phyloP scores from a whole-genome alignment of 1,140 invertebrate species.

The Drosophila arawakana region DNA sequence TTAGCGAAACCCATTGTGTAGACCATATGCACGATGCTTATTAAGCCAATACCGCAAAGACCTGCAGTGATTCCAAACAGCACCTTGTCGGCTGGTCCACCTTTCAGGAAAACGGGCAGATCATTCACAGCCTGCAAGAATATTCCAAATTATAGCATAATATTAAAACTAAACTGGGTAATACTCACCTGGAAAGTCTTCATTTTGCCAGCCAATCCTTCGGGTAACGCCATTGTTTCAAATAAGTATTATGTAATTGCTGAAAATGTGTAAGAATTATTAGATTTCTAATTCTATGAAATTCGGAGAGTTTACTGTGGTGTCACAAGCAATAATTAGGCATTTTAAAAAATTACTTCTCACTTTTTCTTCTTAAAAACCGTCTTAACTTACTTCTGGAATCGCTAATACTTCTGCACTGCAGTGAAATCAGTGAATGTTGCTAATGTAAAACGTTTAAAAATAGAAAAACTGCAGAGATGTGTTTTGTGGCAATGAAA shows the following conservation, averaged over 20 bases:
- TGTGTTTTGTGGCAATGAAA: conserved; percentile 18
- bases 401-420: conserved; percentile 18
- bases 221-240: conserved; percentile 75
- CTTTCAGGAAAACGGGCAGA: conserved; percentile 79
- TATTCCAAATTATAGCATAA: not conserved
- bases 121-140: conserved; percentile 69
- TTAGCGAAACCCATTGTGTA: conserved; percentile 81
- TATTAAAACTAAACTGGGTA: no score
- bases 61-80: conserved; percentile 77
- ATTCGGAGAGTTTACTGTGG: not conserved
- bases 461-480: conserved; percentile 61
- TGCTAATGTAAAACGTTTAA: conserved; percentile 54
- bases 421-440: conserved; percentile 46
- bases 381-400: conserved; percentile 33
- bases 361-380: not conserved
- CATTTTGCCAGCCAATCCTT: conserved; percentile 75
- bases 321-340: not conserved
- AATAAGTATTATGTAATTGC: conserved; percentile 72
- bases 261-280: conserved; percentile 29
- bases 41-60: conserved; percentile 74
- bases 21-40: conserved; percentile 72
- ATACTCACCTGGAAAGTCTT: conserved; percentile 76
- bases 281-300: not conserved
- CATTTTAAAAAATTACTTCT: not conserved
- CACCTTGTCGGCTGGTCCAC: conserved; percentile 75